Evolutionary conservation across 2,797 vertebrate genomes (phyloP).

Genomic region (Enteromius mattozi): DNA sequence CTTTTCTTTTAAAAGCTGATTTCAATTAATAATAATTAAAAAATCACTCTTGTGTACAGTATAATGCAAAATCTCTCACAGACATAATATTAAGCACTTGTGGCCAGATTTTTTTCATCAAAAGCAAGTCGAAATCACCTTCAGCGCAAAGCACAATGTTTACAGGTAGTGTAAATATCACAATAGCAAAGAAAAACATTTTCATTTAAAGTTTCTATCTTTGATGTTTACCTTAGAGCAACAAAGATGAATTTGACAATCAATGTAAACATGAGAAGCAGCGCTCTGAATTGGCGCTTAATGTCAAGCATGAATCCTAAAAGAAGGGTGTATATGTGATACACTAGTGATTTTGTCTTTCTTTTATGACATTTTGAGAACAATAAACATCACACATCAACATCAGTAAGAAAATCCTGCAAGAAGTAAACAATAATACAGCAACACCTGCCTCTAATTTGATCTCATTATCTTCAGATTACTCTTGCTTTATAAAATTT

Average conservation of each 20-base stretch:
- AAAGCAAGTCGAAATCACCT: not conserved
- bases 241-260: not conserved
- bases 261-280: not conserved
- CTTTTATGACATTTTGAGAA: slow-evolving; percentile 7
- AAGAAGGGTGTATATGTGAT: not conserved
- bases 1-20: not conserved
- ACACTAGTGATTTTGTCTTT: not conserved
- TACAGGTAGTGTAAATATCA: too few species aligned
- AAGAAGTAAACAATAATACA: slow-evolving; percentile 46
- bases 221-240: not conserved
- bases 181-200: not conserved
- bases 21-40: not conserved
- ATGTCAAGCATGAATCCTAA: not conserved
- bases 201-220: not conserved
- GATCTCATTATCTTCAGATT: slow-evolving; percentile 41
- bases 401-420: not conserved
- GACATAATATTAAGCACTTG: not conserved
- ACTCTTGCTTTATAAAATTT: slow-evolving; percentile 48
- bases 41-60: not conserved
- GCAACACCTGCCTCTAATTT: slow-evolving; percentile 45
- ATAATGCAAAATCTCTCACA: not conserved
- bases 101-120: not conserved
- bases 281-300: not conserved
- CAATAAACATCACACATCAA: not conserved
- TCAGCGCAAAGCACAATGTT: not conserved